A percentile compares a stretch with the other conserved stretches of the same genome.
These are phyloP conservation scores for Tachypleus tridentatus DNA, from an alignment of 1,140 invertebrate genomes.

Conservation along the genomic window DNA sequence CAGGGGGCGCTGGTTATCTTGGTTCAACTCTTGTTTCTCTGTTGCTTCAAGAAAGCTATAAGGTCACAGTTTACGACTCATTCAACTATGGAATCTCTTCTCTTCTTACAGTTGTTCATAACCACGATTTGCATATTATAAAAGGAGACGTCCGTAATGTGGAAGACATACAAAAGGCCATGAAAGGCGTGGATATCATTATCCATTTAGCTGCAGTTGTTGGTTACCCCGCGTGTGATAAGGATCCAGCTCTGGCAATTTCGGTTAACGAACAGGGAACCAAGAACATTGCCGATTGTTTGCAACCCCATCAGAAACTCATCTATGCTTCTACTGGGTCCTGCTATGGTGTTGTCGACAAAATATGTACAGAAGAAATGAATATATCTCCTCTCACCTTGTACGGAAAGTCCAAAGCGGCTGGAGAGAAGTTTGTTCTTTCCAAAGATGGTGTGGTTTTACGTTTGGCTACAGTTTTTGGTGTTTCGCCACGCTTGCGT, in stretches of 20 bases:
- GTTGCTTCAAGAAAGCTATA: slow-evolving; percentile 20
- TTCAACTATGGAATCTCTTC: slow-evolving; percentile 25
- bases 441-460: slow-evolving; percentile 20
- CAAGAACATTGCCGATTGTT: slow-evolving; percentile 13
- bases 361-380: slow-evolving; percentile 26
- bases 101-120: slow-evolving; percentile 15
- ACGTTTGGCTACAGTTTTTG: slow-evolving; percentile 27
- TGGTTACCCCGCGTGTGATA: slow-evolving; percentile 29
- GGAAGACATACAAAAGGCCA: slow-evolving; percentile 9
- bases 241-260: slow-evolving; percentile 20
- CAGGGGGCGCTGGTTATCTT: slow-evolving; percentile 28
- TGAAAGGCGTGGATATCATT: slow-evolving; percentile 23
- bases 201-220: slow-evolving; percentile 28
- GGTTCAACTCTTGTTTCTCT: slow-evolving; percentile 27
- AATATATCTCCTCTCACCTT: slow-evolving; percentile 25
- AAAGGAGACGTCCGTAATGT: slow-evolving; percentile 26
- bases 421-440: slow-evolving; percentile 21
- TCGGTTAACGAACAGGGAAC: slow-evolving; percentile 24
- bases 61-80: slow-evolving; percentile 26
- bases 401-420: slow-evolving; percentile 26
- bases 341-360: slow-evolving; percentile 27
- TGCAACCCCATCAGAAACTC: slow-evolving; percentile 23
- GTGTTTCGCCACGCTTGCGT: slow-evolving; percentile 26
- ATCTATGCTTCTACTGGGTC: slow-evolving; percentile 28
- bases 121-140: slow-evolving; percentile 20